phyloP scores from a whole-genome alignment of 1,140 invertebrate species.

The Brachionus angularis region DNA sequence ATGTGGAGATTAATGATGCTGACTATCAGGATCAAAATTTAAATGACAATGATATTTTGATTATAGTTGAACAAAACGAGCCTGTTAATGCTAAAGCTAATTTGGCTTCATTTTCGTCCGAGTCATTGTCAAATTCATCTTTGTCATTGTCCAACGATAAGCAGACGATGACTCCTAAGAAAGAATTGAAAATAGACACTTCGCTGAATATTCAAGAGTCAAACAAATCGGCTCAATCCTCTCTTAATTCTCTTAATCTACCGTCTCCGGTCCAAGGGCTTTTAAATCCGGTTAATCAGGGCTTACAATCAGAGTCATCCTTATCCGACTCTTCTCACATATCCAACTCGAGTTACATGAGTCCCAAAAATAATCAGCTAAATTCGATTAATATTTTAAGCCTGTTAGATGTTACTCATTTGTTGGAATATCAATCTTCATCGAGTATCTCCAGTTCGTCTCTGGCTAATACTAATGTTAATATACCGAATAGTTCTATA shows the following conservation, averaged over 20 bases:
- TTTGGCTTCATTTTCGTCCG: conserved; percentile 17
- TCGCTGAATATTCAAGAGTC: conserved; percentile 10
- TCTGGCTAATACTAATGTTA: background rate
- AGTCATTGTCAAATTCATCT: background rate
- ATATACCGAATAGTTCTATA: conserved; percentile 63
- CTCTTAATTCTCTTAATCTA: conserved; percentile 3
- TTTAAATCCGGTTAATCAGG: conserved; percentile 30
- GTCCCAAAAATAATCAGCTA: background rate
- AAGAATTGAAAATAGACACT: too few relatives aligned
- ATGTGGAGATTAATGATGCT: too few relatives aligned
- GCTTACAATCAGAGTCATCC: conserved; percentile 27
- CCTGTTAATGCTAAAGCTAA: too few relatives aligned
- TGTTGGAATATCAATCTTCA: conserved; percentile 30
- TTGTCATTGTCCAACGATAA: too few relatives aligned
- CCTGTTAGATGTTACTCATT: conserved; percentile 28
- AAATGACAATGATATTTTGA: background rate
- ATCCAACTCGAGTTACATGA: background rate
- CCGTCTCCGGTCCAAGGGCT: background rate
- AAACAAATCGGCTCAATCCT: background rate
- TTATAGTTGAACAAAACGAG: background rate
- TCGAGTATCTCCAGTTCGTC: background rate
- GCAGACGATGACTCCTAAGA: too few relatives aligned
- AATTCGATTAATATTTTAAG: conserved; percentile 1
- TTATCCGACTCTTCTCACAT: conserved; percentile 5
- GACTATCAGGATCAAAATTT: too few relatives aligned